phyloP scores from a whole-genome alignment of 1,140 invertebrate species.

The Saccostrea glomerata region DNA sequence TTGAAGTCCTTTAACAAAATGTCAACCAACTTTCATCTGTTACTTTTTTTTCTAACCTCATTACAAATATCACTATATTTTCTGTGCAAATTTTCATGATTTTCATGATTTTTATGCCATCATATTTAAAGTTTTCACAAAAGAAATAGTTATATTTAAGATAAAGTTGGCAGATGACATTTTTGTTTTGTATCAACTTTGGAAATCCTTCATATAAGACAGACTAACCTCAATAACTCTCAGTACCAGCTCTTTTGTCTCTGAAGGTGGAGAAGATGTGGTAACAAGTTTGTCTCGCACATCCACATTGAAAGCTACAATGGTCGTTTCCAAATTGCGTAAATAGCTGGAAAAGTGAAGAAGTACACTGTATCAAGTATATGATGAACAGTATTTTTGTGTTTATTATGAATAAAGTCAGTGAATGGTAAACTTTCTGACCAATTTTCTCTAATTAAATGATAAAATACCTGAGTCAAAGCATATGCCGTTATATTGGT shows the following conservation, averaged over 20 bases:
- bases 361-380: background rate
- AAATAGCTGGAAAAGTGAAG: background rate
- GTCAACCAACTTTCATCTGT: too few species aligned
- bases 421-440: too few species aligned
- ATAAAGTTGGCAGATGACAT: background rate
- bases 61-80: background rate
- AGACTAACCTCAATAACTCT: background rate
- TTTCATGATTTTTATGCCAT: background rate
- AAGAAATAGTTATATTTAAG: background rate
- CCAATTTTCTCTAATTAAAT: too few species aligned
- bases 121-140: background rate
- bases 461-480: too few species aligned
- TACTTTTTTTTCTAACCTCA: background rate
- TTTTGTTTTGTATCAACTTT: background rate
- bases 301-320: conserved; percentile 6
- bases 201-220: background rate
- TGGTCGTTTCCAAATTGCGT: background rate
- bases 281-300: background rate
- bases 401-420: too few species aligned
- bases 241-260: background rate
- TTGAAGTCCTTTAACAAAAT: background rate
- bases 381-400: too few species aligned
- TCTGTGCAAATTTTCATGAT: background rate
- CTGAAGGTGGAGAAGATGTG: background rate
- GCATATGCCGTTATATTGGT: too few species aligned